phyloP scores from a whole-genome alignment of 2,797 vertebrate species.

The Saxicola maurus region DNA sequence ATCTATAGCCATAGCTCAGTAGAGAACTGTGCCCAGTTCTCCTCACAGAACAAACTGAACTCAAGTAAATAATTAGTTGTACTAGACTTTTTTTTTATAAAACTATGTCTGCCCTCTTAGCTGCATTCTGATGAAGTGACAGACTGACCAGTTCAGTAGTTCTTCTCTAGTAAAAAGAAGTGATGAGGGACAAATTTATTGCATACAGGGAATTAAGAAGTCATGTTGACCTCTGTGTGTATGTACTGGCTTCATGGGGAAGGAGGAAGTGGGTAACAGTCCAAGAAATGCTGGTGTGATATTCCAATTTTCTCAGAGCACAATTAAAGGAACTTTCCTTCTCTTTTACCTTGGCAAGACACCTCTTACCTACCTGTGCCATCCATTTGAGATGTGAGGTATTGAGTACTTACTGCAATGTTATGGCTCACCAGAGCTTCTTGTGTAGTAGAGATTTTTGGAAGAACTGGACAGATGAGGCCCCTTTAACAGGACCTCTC shows the following conservation, averaged over 20 bases:
- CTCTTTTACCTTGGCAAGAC: background rate
- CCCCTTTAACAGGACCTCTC: background rate
- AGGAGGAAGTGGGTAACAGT: background rate
- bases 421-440: background rate
- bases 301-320: background rate
- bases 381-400: background rate
- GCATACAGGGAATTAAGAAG: background rate
- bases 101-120: background rate
- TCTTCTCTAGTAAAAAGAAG: background rate
- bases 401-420: background rate
- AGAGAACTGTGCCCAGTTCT: background rate
- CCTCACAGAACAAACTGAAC: background rate
- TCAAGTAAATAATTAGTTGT: background rate
- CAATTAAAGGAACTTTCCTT: background rate
- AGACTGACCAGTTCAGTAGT: background rate
- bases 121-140: background rate
- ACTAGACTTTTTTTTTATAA: background rate
- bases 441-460: background rate
- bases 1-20: background rate
- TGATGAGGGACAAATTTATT: background rate
- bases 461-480: background rate
- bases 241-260: background rate
- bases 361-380: background rate
- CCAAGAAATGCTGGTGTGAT: background rate
- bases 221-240: rapidly evolving